Conservation (phyloP, 2,113 vertebrate species). For the Rhadina sibilatrix region DNA sequence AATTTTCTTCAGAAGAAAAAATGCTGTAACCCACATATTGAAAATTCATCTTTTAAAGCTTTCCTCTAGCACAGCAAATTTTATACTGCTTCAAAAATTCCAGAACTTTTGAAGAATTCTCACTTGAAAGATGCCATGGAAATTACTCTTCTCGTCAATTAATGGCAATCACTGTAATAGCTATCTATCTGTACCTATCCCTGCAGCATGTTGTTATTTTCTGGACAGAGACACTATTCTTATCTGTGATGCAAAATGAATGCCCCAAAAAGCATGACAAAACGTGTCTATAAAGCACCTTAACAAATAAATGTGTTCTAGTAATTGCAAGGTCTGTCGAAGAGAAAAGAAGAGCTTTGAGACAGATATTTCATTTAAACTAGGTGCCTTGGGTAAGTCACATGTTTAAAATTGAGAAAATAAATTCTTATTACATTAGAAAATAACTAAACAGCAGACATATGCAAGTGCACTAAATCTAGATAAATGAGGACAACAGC, state of each 20-base stretch:
- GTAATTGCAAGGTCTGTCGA: background rate
- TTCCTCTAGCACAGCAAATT: background rate
- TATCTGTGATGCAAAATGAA: background rate
- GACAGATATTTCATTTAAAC: conserved; percentile 41
- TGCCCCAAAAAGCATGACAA: background rate
- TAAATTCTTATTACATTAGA: conserved; percentile 34
- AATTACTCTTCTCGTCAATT: background rate
- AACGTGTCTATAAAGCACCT: background rate
- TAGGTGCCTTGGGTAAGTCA: conserved; percentile 15
- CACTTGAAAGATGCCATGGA: background rate
- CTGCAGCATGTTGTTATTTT: background rate
- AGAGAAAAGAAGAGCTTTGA: conserved; percentile 12
- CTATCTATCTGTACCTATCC: background rate
- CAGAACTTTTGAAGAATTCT: background rate
- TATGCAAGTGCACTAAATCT: background rate
- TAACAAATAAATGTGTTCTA: conserved; percentile 1
- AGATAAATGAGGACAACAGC: conserved; percentile 25
- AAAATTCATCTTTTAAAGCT: background rate
- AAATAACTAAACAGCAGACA: conserved; percentile 1
- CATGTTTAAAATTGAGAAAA: conserved; percentile 17
- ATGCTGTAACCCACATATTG: background rate
- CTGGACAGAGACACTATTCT: background rate
- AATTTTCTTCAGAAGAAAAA: background rate
- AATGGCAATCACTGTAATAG: background rate
- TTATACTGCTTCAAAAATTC: background rate